Conservation (phyloP, 2,888 invertebrate species). For the Onchidella celtica region DNA sequence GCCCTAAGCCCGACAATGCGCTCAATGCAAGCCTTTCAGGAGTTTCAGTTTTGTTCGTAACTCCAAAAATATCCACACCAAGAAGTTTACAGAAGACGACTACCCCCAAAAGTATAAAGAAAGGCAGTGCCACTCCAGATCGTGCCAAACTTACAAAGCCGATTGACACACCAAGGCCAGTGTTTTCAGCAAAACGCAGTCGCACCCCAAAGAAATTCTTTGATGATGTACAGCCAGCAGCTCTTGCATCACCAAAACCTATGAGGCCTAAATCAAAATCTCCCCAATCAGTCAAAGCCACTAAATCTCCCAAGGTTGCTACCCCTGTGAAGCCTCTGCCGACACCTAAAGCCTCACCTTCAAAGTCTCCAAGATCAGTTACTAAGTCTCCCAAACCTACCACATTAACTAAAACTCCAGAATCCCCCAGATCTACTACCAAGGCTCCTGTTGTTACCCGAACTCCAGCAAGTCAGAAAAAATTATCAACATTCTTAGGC, state of each 20-base stretch:
- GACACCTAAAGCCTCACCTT: background rate
- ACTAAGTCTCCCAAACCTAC: slow-evolving; percentile 3
- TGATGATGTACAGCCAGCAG: slow-evolving; percentile 16
- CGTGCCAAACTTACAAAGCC: background rate
- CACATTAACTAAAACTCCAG: background rate
- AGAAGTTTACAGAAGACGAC: background rate
- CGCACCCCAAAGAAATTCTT: slow-evolving; percentile 40
- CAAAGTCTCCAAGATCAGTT: background rate
- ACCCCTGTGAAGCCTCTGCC: background rate
- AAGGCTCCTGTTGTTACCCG: background rate
- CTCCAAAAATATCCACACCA: slow-evolving; percentile 36
- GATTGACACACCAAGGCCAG: slow-evolving; percentile 35
- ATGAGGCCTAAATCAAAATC: background rate
- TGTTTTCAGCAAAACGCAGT: slow-evolving; percentile 9
- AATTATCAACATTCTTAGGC: slow-evolving; percentile 19
- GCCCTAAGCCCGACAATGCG: slow-evolving; percentile 54
- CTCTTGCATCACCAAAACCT: background rate
- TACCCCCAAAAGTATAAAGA: background rate
- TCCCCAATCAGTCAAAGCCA: background rate
- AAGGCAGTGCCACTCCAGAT: background rate
- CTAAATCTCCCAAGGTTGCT: background rate
- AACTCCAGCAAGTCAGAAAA: slow-evolving; percentile 52
- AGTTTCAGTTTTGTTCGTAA: slow-evolving; percentile 44
- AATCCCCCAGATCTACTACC: background rate
- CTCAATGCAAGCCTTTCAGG: slow-evolving; percentile 47